These are phyloP conservation scores for Drosophila barbarae DNA, from an alignment of 2,888 invertebrate genomes.

Conservation along the genomic window DNA sequence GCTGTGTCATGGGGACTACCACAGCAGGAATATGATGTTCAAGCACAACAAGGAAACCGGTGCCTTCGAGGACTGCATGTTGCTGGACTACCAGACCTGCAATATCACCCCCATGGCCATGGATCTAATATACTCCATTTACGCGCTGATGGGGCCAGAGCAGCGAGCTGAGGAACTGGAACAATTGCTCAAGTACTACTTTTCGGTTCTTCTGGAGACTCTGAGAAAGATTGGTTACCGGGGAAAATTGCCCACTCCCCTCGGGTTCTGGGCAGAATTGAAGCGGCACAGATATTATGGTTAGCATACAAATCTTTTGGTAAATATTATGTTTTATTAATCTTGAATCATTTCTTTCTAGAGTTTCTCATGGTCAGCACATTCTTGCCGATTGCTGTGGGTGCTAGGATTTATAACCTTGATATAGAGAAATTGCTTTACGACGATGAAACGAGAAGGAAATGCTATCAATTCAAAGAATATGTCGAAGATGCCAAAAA, in stretches of 20 bases:
- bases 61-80: slow-evolving; percentile 54
- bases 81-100: slow-evolving; percentile 66
- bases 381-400: slow-evolving; percentile 30
- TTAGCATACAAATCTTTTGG: slow-evolving; percentile 27
- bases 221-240: slow-evolving; percentile 53
- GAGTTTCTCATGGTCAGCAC: slow-evolving; percentile 32
- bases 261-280: slow-evolving; percentile 49
- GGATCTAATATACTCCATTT: slow-evolving; percentile 60
- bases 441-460: not conserved
- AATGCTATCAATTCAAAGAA: slow-evolving; percentile 9
- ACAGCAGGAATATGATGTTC: slow-evolving; percentile 68
- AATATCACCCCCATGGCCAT: slow-evolving; percentile 55
- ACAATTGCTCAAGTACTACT: slow-evolving; percentile 60
- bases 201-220: slow-evolving; percentile 51
- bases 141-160: slow-evolving; percentile 53
- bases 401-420: not conserved
- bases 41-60: slow-evolving; percentile 36
- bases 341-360: not conserved
- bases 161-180: slow-evolving; percentile 48
- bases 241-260: slow-evolving; percentile 51
- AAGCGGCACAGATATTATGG: slow-evolving; percentile 48
- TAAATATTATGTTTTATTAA: not conserved
- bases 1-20: slow-evolving; percentile 70
- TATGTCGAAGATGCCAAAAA: slow-evolving; percentile 32
- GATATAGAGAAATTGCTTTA: slow-evolving; percentile 17